Conservation (phyloP, 2,888 invertebrate species). For the Athalia circularis region DNA sequence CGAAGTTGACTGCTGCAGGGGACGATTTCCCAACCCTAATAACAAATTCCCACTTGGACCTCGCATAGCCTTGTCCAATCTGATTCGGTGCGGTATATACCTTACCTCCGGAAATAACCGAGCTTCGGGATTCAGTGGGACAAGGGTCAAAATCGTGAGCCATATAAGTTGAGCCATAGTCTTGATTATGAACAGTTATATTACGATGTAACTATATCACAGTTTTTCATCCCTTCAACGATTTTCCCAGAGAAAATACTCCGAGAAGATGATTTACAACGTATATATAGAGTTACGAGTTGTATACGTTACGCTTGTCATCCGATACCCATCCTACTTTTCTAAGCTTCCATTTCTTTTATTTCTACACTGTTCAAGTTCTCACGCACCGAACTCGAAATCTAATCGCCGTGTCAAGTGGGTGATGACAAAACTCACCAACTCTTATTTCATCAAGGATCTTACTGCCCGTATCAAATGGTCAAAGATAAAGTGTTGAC, state of each 20-base stretch:
- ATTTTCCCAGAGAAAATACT: conserved; percentile 13
- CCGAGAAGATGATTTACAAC: conserved; percentile 12
- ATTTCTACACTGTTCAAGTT: conserved; percentile 15
- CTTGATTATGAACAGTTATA: conserved; percentile 4
- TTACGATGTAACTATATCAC: neutral
- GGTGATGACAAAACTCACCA: conserved; percentile 26
- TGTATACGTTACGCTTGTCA: conserved; percentile 6
- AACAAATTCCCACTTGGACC: neutral
- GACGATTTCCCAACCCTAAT: conserved; percentile 5
- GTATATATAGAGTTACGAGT: neutral
- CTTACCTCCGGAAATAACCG: neutral
- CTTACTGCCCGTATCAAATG: neutral
- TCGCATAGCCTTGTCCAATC: neutral
- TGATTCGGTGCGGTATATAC: neutral
- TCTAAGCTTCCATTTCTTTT: conserved; percentile 28
- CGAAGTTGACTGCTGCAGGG: neutral
- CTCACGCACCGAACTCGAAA: conserved; percentile 32
- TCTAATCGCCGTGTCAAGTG: conserved; percentile 34
- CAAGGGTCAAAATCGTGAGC: neutral
- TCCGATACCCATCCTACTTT: conserved; percentile 4
- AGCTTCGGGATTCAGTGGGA: conserved; percentile 5
- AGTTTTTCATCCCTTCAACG: neutral
- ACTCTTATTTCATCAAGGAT: conserved; percentile 5
- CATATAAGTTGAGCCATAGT: neutral
- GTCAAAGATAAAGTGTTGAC: conserved; percentile 37